Conservation (phyloP, 2,113 vertebrate genomes). For the Rhizomys pruinosus region DNA sequence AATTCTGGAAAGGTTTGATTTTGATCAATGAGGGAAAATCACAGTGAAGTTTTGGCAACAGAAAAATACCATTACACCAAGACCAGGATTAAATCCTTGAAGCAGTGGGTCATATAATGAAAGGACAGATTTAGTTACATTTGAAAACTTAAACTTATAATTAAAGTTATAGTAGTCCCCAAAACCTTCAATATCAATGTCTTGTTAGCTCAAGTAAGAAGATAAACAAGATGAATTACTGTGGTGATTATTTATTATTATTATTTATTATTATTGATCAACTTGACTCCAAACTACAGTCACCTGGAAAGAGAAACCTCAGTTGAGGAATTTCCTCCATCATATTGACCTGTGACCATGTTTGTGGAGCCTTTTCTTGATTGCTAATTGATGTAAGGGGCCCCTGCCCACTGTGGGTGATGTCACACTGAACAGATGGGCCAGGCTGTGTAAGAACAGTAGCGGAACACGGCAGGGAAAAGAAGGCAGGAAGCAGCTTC, state of each 20-base stretch:
- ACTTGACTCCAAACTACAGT: too few species aligned
- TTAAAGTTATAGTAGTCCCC: background rate
- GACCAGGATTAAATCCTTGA: background rate
- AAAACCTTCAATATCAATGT: constrained; percentile 1
- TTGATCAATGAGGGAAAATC: background rate
- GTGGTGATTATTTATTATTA: background rate
- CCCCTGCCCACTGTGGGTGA: too few species aligned
- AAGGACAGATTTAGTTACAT: background rate
- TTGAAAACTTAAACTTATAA: background rate
- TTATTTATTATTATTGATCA: too few species aligned
- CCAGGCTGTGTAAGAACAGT: too few species aligned
- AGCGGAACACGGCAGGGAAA: too few species aligned
- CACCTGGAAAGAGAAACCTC: too few species aligned
- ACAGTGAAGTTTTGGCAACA: constrained; percentile 31
- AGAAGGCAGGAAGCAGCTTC: too few species aligned
- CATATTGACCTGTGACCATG: too few species aligned
- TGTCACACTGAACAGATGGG: too few species aligned
- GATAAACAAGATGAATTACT: background rate
- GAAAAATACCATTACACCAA: background rate
- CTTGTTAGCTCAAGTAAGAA: constrained; percentile 10
- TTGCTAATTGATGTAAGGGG: too few species aligned
- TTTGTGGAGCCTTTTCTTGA: too few species aligned
- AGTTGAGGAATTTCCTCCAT: too few species aligned
- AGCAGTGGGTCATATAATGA: background rate
- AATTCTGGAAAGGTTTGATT: background rate